Conservation (phyloP, 1,140 invertebrate species). For the Pentalonia nigronervosa region DNA sequence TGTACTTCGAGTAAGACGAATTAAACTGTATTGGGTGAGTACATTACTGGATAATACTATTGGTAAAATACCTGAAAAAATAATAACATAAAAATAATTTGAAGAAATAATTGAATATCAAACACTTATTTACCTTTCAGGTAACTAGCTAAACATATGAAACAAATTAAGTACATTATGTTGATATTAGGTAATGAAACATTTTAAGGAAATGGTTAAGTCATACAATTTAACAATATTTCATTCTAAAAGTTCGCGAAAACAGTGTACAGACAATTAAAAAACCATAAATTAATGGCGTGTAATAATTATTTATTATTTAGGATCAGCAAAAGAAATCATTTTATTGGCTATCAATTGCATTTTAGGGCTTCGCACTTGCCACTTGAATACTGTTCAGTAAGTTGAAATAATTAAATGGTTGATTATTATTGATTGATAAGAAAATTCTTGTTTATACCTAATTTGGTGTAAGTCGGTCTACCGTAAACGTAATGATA, state of each 20-base stretch:
- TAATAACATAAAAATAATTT: neutral
- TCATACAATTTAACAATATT: neutral
- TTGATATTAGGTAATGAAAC: neutral
- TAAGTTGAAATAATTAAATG: neutral
- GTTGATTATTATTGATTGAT: constrained; percentile 1
- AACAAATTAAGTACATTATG: constrained; percentile 56
- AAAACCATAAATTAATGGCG: neutral
- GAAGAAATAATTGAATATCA: neutral
- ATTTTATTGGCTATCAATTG: neutral
- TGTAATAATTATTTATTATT: neutral
- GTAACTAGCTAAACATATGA: constrained; percentile 44
- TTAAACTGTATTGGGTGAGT: neutral
- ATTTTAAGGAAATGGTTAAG: constrained; percentile 17
- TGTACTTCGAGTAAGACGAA: neutral
- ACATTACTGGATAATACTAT: neutral
- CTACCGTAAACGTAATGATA: too few species aligned
- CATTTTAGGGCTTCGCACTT: neutral
- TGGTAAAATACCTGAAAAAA: constrained; percentile 36
- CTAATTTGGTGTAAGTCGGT: too few species aligned
- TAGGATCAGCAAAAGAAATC: neutral
- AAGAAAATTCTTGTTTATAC: neutral
- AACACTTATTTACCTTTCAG: constrained; percentile 21
- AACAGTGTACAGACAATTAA: too few species aligned
- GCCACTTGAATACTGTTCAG: too few species aligned
- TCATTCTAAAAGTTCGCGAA: too few species aligned